Evolutionary conservation across 2,113 vertebrate species (phyloP), one percentile per base, ranked within the genome.

Genomic region (Archilochus colubris): DNA sequence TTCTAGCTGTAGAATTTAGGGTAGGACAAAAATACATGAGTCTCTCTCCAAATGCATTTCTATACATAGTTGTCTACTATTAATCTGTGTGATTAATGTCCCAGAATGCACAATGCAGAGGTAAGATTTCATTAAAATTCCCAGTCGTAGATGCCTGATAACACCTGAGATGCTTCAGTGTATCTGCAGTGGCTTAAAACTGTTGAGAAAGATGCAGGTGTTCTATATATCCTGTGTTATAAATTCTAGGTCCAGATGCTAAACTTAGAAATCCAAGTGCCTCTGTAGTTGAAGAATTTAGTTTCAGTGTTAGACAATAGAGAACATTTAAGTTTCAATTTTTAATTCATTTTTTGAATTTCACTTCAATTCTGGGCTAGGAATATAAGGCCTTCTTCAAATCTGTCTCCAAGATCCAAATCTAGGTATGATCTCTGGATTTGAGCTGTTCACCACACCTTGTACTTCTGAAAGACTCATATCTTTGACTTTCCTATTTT

Each of bases 21-120:
- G 13, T 46, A 51, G 21, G 15, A 33, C 15, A 36, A 70, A 82
- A 63, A 10, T 0, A 0, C 12, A 23, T 8, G 13, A 54, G 8
- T 44, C 11, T 61, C 61, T 74, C 14, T 66, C 43, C 75, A 40
- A 38, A 8, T 44, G 12, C 3, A 62, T 82, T 77, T 92, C 33
- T 74, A 9, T 55, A n/a, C 19, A 10, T 15, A 70, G 4, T 7
- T 72, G 13, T 36, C 43, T 88, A 54, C 13, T 55, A 0, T 0
- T 59, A 14, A 68, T 43, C 12, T 8, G 58, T 3, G 1, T 21
- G 13, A 72, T 59, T 68, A 64, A 43, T 0, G 2, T 25, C 53
- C 17, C 23, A 64, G 33, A 46, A 55, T 57, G 17, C 16, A 46
- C 46, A 57, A 57, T 5, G 57, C 3, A 82, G 16, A 75, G 23